phyloP scores from a whole-genome alignment of 2,888 invertebrate species.

The Philaethria dido region DNA sequence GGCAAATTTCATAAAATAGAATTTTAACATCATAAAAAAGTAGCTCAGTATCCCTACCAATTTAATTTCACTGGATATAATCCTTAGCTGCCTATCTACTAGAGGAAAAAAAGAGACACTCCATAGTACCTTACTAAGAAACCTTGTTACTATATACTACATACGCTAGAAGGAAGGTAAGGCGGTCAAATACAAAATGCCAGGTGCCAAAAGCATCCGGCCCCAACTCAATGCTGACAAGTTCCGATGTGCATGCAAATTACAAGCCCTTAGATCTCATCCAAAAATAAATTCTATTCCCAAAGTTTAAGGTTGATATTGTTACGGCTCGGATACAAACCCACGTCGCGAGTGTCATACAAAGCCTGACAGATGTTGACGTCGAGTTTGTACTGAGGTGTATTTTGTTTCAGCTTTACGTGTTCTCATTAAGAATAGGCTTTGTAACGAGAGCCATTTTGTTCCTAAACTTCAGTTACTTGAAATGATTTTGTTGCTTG shows the following conservation, averaged over 20 bases:
- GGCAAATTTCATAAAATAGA: no score
- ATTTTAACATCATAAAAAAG: no score
- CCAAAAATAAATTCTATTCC: slow-evolving; percentile 41
- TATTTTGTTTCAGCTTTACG: slow-evolving; percentile 45
- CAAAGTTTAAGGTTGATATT: slow-evolving; percentile 45
- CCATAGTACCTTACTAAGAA: neutral
- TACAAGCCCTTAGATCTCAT: slow-evolving; percentile 46
- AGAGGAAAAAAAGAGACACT: neutral
- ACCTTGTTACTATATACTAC: neutral
- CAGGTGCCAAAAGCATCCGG: slow-evolving; percentile 48
- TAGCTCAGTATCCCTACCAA: no score
- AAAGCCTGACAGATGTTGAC: slow-evolving; percentile 46
- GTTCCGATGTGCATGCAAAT: slow-evolving; percentile 56
- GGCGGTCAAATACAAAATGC: slow-evolving; percentile 49
- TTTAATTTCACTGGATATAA: no score
- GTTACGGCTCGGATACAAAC: slow-evolving; percentile 38
- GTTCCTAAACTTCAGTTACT: slow-evolving; percentile 27
- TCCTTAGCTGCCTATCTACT: neutral
- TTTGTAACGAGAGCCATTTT: slow-evolving; percentile 31
- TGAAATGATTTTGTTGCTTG: neutral
- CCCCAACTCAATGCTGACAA: slow-evolving; percentile 51
- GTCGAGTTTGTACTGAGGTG: slow-evolving; percentile 47
- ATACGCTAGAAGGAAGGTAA: slow-evolving; percentile 33
- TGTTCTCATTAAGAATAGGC: slow-evolving; percentile 40
- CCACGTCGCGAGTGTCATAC: slow-evolving; percentile 49